phyloP scores from a whole-genome alignment of 2,113 vertebrate species.

The Thermophis baileyi region DNA sequence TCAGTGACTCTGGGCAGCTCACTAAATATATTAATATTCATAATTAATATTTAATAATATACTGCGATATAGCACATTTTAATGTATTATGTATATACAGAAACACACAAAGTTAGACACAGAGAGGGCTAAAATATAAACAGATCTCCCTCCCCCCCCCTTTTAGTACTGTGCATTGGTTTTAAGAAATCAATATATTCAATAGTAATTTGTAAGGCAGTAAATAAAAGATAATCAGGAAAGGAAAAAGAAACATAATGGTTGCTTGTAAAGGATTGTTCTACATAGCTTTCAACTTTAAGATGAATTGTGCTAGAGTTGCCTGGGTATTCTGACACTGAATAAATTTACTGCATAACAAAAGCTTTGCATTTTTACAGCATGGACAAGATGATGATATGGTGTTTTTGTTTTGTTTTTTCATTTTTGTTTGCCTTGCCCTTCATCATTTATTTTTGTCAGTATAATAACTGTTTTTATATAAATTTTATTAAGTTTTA shows the following conservation, averaged over 20 bases:
- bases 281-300: slow-evolving; percentile 34
- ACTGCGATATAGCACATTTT: neutral
- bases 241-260: slow-evolving; percentile 31
- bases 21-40: neutral
- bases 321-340: slow-evolving; percentile 41
- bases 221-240: slow-evolving; percentile 36
- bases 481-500: neutral
- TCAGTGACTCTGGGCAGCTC: neutral
- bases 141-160: neutral
- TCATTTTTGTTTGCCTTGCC: slow-evolving; percentile 42
- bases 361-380: slow-evolving; percentile 42
- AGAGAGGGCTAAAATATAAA: neutral
- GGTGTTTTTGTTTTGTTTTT: neutral
- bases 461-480: slow-evolving; percentile 5
- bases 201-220: neutral
- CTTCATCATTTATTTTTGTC: slow-evolving; percentile 49
- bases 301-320: slow-evolving; percentile 41
- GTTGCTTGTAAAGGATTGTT: slow-evolving; percentile 34
- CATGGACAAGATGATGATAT: slow-evolving; percentile 24
- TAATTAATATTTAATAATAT: neutral
- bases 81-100: neutral
- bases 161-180: neutral
- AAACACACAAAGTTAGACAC: neutral
- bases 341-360: slow-evolving; percentile 48
- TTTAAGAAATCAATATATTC: slow-evolving; percentile 27